Percentiles rank a stretch among this genome's conserved stretches.
Conservation (phyloP, 2,113 vertebrate genomes). For the Colaptes auratus region DNA sequence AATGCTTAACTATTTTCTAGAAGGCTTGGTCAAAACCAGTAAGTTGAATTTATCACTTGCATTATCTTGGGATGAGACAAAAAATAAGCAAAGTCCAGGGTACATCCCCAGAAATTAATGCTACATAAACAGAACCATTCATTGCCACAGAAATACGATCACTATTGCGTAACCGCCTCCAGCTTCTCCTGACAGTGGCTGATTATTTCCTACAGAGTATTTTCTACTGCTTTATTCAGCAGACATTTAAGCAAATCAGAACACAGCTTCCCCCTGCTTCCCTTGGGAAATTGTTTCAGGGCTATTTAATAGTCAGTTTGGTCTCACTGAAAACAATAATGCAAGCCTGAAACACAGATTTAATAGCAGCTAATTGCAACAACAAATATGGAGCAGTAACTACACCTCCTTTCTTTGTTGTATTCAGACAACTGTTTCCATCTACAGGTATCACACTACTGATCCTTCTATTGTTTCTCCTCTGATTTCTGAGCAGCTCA, state of each 20-base stretch:
- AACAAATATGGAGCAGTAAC: background rate
- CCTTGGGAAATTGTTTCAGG: background rate
- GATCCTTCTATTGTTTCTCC: background rate
- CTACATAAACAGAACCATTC: slow-evolving; percentile 28
- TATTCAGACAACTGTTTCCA: background rate
- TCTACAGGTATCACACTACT: background rate
- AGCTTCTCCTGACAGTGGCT: background rate
- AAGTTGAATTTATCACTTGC: background rate
- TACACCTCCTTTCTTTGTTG: background rate
- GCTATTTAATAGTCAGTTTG: background rate
- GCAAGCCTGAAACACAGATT: background rate
- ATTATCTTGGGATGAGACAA: background rate
- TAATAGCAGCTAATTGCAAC: background rate
- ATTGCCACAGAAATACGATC: background rate
- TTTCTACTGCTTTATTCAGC: slow-evolving; percentile 53
- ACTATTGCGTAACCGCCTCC: slow-evolving; percentile 1
- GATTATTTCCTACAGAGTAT: slow-evolving; percentile 40
- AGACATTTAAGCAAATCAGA: slow-evolving; percentile 29
- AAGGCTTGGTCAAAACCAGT: background rate
- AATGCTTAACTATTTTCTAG: background rate
- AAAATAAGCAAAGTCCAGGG: slow-evolving; percentile 13
- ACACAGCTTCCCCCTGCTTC: background rate
- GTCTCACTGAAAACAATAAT: background rate
- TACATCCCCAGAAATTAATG: background rate
- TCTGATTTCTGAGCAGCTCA: background rate